phyloP scores from a whole-genome alignment of 1,140 invertebrate genomes.

The Drosophila parvula region DNA sequence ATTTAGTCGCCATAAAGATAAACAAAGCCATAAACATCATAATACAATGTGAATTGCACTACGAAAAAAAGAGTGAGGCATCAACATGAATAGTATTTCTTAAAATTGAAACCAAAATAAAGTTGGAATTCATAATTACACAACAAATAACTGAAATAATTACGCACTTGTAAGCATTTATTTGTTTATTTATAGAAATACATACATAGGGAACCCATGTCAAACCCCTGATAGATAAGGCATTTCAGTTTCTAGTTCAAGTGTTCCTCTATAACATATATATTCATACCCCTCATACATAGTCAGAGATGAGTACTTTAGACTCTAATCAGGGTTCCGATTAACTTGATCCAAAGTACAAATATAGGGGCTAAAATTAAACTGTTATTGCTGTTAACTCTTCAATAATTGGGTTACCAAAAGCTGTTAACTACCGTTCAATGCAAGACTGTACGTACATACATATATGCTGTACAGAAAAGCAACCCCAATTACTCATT shows the following conservation, averaged over 20 bases:
- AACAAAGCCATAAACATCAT: constrained; percentile 37
- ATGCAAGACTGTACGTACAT: constrained; percentile 13
- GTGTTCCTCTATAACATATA: constrained; percentile 27
- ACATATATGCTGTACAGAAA: not conserved
- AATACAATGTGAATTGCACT: constrained; percentile 12
- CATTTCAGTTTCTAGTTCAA: constrained; percentile 47
- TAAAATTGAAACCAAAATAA: not conserved
- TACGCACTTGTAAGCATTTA: constrained; percentile 13
- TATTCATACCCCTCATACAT: not conserved
- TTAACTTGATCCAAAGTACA: constrained; percentile 65
- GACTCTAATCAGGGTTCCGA: constrained; percentile 46
- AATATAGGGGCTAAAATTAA: constrained; percentile 34
- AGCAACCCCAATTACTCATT: constrained; percentile 19
- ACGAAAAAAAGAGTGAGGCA: constrained; percentile 1
- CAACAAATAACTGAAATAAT: not conserved
- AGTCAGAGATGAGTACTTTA: constrained; percentile 55
- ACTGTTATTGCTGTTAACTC: not conserved
- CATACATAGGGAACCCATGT: not conserved
- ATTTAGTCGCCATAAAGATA: constrained; percentile 35
- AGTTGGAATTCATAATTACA: not conserved
- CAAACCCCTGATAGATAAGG: constrained; percentile 61
- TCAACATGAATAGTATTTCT: no score
- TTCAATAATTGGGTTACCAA: not conserved
- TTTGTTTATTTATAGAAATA: constrained; percentile 1
- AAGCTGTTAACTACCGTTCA: not conserved